These are phyloP conservation scores for Pammene fasciana DNA, from an alignment of 2,888 invertebrate genomes.

Conservation along the genomic window DNA sequence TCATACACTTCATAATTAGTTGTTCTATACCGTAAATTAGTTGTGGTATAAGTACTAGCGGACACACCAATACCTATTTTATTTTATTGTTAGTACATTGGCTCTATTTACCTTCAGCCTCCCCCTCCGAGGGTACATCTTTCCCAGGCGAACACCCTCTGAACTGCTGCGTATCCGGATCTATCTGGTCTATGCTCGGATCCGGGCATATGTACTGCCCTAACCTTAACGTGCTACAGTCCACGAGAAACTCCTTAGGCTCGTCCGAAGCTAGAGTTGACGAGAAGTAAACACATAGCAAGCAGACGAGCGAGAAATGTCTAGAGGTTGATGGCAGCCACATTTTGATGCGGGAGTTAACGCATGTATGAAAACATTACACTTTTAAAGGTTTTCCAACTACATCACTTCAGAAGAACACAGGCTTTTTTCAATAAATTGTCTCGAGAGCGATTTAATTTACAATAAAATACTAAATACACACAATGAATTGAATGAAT, in stretches of 20 bases:
- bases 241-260: constrained; percentile 72
- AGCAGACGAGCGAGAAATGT: constrained; percentile 47
- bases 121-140: constrained; percentile 85
- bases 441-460: not conserved
- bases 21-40: too few species aligned
- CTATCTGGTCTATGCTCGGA: constrained; percentile 89
- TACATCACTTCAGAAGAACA: not conserved
- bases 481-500: not conserved
- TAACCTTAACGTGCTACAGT: constrained; percentile 88
- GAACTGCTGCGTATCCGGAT: constrained; percentile 94
- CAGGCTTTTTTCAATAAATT: not conserved
- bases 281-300: constrained; percentile 49
- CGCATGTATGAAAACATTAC: not conserved
- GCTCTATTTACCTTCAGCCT: constrained; percentile 86
- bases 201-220: constrained; percentile 94
- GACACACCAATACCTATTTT: too few species aligned
- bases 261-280: constrained; percentile 63
- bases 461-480: not conserved
- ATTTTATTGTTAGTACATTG: not conserved
- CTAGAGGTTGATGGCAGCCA: constrained; percentile 8
- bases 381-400: not conserved
- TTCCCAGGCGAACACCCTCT: constrained; percentile 87
- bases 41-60: too few species aligned
- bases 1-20: too few species aligned
- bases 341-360: not conserved